Base-by-base conservation (phyloP, 1,140 invertebrate genomes). In the Drosophila chauvacae region DNA sequence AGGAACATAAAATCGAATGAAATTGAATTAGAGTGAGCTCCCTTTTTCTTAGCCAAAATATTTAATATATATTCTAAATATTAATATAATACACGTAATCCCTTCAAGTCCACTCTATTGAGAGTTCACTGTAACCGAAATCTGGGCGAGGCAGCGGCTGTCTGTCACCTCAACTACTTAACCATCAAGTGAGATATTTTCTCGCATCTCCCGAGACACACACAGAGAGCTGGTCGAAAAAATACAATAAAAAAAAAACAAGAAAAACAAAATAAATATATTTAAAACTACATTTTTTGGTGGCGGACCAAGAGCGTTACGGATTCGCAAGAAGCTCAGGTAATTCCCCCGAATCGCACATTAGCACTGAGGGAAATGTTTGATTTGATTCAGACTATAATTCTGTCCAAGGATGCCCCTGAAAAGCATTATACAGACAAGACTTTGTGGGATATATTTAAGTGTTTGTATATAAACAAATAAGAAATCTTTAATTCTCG, bases 181-280 rank as follows among this genome's bases (percentile, higher is more conserved):
- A 77, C 84, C 83, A 88, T 84, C 81, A 80, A 80, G 72, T 80
- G 77, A 83, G 80, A 84, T 88, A 83, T 88, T 88, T 90, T 84
- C 72, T 84, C 77, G 74, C 81, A 80, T 81, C 85, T 78, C 66
- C 78, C 50, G 33, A 64, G 47, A 23, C 33, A 23, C 51, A 53
- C 30, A 35, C 30, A 53, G 37, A 16, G 53, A 35, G 28, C 42
- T 68, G n/a, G 11, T 35, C 64, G 20, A 33, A 44, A 23, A 45
- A 45, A 26, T 30, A 37, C 56, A 30, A 33, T 33, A 33, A 20
- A 30, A 48, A 28, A 41, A 23, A 68, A 61, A 39, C 20, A n/a
- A 39, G 28, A 45, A 45, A n/a, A 47, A 37, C 13, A 30, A 77
- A 70, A 65, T 51, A 39, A 50, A 59, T 20, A 37, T 45, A 60